Evolutionary conservation across 2,888 invertebrate genomes (phyloP), one percentile per base, ranked within the genome.

Genomic region (Zygaena filipendulae): DNA sequence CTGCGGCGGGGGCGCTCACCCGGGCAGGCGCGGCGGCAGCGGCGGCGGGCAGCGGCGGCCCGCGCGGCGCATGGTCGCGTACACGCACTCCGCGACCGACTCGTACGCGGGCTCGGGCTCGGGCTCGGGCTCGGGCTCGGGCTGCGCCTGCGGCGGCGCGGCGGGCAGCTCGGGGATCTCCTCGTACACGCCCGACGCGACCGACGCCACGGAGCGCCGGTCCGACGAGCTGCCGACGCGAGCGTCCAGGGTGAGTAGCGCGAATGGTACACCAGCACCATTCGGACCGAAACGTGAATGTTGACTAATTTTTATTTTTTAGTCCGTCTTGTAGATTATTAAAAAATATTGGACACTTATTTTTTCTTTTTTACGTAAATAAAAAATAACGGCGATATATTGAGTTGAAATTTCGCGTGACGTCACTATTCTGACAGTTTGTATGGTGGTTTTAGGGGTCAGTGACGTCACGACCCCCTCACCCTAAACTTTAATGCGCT

Each of bases 151-250:
- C 9, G 20, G 10, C 27, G 24, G 11, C 13, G 20, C 22, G 8
- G 33, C 42, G n/a, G 66, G 59, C 35, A 55, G 43, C 29, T 86
- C 87, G 1, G 81, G 59, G 37, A 87, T 87, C 62, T 87, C 87
- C 49, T 87, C 87, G 57, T 87, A 87, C 40, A 87, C 84, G 22
- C 87, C 87, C 1, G 87, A 87, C 11, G 85, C 81, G 3, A 84
- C 49, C 1, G 87, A 87, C 23, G 79, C 64, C 13, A 83, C 74
- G 0, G 87, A 87, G 3, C 83, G 77, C 1, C 84, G 80, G 58
- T 64, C 56, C 2, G 55, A 63, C 39, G 55, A 47, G 20, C 70
- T 70, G 43, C n/a, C n/a, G n/a, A n/a, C n/a, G n/a, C n/a, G 0
- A 4, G 24, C 9, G 9, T 9, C 5, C 21, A 21, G n/a, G n/a